These are phyloP conservation scores for Enteromius paludinosus DNA, from an alignment of 2,797 vertebrate species.

Conservation along the genomic window DNA sequence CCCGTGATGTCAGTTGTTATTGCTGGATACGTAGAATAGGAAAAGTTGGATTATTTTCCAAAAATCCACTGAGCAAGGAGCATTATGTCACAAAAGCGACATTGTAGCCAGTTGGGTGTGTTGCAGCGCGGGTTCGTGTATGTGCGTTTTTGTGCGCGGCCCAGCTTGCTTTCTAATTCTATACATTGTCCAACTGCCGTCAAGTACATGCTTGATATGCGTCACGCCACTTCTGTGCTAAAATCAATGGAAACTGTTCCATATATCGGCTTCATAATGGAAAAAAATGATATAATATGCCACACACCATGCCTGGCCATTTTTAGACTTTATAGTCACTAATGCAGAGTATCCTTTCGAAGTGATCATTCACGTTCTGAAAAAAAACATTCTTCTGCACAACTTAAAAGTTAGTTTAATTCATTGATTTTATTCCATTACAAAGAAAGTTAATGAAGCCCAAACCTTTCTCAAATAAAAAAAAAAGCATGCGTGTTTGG, in stretches of 20 bases:
- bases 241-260: slow-evolving; percentile 71
- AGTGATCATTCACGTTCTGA: background rate
- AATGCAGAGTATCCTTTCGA: slow-evolving; percentile 21
- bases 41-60: slow-evolving; percentile 81
- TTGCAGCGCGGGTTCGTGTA: slow-evolving; percentile 58
- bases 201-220: slow-evolving; percentile 66
- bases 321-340: background rate
- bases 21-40: slow-evolving; percentile 80
- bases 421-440: background rate
- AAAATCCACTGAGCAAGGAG: slow-evolving; percentile 71
- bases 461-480: background rate
- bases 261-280: slow-evolving; percentile 60
- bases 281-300: slow-evolving; percentile 30
- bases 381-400: background rate
- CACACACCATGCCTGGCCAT: slow-evolving; percentile 9
- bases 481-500: background rate
- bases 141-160: slow-evolving; percentile 24
- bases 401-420: background rate
- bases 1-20: slow-evolving; percentile 85
- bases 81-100: slow-evolving; percentile 84
- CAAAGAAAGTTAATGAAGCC: background rate
- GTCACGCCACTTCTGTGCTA: slow-evolving; percentile 67
- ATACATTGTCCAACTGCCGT: slow-evolving; percentile 69
- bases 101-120: slow-evolving; percentile 76
- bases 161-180: slow-evolving; percentile 60